Evolutionary conservation across 2,888 invertebrate species (phyloP).

Genomic region (Yponomeuta malinellus): DNA sequence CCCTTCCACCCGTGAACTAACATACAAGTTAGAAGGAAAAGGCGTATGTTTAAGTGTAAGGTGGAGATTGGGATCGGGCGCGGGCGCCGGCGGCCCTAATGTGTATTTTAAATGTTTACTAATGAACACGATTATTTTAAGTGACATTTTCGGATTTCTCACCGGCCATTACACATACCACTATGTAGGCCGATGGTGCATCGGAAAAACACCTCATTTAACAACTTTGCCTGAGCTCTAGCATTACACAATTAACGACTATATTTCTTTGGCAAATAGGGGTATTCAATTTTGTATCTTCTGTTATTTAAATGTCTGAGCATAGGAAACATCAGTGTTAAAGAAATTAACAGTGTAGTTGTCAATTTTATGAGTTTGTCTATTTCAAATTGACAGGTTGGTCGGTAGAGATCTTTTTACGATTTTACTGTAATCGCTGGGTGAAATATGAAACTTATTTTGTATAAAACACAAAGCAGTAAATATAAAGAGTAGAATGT

Average conservation of each 20-base stretch:
- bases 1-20: constrained; percentile 28
- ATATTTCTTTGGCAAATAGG: background rate
- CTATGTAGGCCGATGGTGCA: constrained; percentile 23
- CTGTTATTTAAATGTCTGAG: background rate
- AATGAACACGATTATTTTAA: constrained; percentile 74
- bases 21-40: constrained; percentile 34
- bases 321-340: constrained; percentile 17
- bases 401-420: background rate
- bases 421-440: background rate
- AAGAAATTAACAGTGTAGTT: constrained; percentile 34
- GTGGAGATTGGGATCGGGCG: constrained; percentile 50
- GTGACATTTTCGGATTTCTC: constrained; percentile 71
- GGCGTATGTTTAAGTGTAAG: constrained; percentile 33
- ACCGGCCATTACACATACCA: constrained; percentile 40
- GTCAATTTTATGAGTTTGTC: constrained; percentile 29
- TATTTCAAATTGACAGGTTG: constrained; percentile 17
- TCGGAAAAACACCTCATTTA: background rate
- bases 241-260: background rate
- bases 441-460: constrained; percentile 1
- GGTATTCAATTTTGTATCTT: background rate
- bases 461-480: background rate
- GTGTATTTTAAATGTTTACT: constrained; percentile 73
- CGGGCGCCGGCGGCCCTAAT: constrained; percentile 69
- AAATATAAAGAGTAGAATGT: too few species aligned
- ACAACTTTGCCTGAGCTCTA: background rate